Evolutionary conservation across 2,113 vertebrate species (phyloP), one percentile per base, ranked within the genome.

Genomic region (Gallinago undulata): DNA sequence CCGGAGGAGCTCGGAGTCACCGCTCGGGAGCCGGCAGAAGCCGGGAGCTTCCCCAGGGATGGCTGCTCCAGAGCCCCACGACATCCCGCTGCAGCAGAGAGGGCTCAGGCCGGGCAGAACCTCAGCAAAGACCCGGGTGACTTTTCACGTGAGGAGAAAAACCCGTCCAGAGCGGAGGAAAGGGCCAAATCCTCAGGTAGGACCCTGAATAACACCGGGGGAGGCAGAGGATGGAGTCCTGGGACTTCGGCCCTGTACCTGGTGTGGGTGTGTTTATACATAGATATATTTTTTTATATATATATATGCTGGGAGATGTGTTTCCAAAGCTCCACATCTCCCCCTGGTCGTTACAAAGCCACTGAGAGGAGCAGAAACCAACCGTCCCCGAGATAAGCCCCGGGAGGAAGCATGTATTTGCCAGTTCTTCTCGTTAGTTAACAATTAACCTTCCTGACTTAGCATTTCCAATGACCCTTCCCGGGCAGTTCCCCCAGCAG

Each of bases 71-170:
- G 41, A 39, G 70, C n/a, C 50, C 50, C 6, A 6, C 43, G 10
- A n/a, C 30, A 31, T 6, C 55, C 21, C 4, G 0, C 4, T 27
- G 55, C 39, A 10, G 1, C 4, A 22, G 33, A 16, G 45, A 21
- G 47, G 39, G 39, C 25, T n/a, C 55, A 56, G 3, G 2, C 22
- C 3, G 56, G 33, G 64, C 39, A 64, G 39, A 60, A 68, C 9
- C 7, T 60, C 33, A 8, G 6, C 16, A 5, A 64, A 37, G 28
- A 6, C 39, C 9, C 9, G 19, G 67, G 57, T 8, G n/a, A 89
- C 31, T 51, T 15, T 56, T 69, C 35, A 21, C 41, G 33, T 30
- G 27, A 56, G 55, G 53, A 50, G 66, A 19, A 55, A 9, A 28
- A 25, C 56, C 6, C 33, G 3, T 43, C 75, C 28, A 27, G 74